phyloP scores from a whole-genome alignment of 2,797 vertebrate genomes.

The Pitangus sulphuratus region DNA sequence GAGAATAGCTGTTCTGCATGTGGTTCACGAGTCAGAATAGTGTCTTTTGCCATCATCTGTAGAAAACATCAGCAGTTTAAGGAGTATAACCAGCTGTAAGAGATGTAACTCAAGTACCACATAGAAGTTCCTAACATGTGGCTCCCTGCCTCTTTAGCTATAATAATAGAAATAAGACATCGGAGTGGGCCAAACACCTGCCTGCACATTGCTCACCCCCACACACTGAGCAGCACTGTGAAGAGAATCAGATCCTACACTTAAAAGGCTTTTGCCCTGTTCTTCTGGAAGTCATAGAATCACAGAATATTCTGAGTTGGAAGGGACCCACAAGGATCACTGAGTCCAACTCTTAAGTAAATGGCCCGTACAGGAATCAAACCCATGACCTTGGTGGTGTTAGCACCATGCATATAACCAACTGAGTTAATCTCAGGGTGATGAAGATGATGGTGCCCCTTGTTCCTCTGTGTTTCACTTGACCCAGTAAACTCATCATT shows the following conservation, averaged over 20 bases:
- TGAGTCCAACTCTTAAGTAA: background rate
- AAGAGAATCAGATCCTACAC: background rate
- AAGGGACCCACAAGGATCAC: background rate
- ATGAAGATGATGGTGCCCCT: background rate
- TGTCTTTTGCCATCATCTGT: background rate
- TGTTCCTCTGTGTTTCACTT: background rate
- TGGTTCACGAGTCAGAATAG: background rate
- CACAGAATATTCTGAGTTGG: background rate
- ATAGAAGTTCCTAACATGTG: rapidly evolving
- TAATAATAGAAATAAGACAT: background rate
- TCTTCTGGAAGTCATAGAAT: background rate
- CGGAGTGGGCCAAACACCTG: background rate
- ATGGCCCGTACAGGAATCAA: background rate
- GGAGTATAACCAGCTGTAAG: background rate
- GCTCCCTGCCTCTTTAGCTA: background rate
- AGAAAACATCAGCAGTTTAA: background rate
- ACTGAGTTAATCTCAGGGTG: background rate
- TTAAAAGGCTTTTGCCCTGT: background rate
- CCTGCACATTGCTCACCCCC: background rate
- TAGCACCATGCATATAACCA: background rate
- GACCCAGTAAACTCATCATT: background rate
- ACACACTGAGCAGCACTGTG: background rate
- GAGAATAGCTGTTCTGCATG: background rate
- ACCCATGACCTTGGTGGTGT: background rate
- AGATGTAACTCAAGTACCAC: background rate